phyloP scores from a whole-genome alignment of 2,113 vertebrate genomes.

The Carassius auratus region DNA sequence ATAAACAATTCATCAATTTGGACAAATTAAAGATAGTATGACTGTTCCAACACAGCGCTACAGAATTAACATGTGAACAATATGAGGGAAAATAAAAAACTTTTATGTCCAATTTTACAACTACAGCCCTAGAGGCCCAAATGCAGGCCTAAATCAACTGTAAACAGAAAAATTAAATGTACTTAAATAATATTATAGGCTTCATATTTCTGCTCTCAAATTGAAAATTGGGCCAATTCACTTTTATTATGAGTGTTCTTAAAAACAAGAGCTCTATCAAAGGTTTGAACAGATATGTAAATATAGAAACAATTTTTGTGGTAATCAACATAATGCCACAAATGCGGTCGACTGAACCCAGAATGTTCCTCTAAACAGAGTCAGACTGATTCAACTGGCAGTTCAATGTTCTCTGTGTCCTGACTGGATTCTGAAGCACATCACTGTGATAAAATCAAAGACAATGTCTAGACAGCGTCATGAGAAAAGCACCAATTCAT shows the following conservation, averaged over 20 bases:
- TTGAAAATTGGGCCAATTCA: background rate
- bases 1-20: background rate
- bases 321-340: background rate
- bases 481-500: conserved; percentile 9
- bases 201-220: background rate
- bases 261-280: background rate
- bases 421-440: conserved; percentile 18
- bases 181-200: background rate
- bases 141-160: no score
- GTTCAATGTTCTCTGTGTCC: conserved; percentile 14
- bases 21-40: background rate
- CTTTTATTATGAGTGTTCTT: background rate
- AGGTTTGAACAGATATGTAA: background rate
- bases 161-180: background rate
- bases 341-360: background rate
- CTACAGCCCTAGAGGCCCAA: background rate
- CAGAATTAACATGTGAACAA: background rate
- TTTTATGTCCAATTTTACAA: background rate
- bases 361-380: background rate
- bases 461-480: conserved; percentile 16
- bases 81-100: background rate
- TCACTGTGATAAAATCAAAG: conserved; percentile 25
- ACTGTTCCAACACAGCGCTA: background rate
- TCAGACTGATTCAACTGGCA: background rate
- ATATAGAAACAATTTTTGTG: background rate